Evolutionary conservation across 2,888 invertebrate species (phyloP).

Genomic region (Actias luna): DNA sequence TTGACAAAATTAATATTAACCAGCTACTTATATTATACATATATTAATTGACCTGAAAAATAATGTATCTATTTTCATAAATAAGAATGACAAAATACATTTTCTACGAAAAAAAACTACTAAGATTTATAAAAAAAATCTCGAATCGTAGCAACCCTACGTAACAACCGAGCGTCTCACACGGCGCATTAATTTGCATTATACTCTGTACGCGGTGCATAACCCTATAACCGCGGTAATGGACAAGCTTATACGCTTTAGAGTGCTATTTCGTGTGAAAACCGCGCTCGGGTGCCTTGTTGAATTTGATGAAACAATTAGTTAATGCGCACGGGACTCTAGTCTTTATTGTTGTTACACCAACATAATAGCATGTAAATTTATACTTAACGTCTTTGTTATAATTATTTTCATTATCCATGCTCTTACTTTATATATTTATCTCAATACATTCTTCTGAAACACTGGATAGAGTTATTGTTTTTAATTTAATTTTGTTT

Average conservation of each 20-base stretch:
- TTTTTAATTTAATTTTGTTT: too few species aligned
- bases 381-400: conserved; percentile 12
- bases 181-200: conserved; percentile 74
- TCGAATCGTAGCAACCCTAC: conserved; percentile 50
- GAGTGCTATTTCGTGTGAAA: conserved; percentile 61
- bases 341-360: conserved; percentile 34
- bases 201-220: conserved; percentile 62
- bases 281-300: conserved; percentile 43
- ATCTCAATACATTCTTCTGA: neutral
- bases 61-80: too few species aligned
- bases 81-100: too few species aligned
- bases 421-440: neutral
- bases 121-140: neutral
- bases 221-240: conserved; percentile 74
- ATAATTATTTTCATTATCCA: conserved; percentile 3
- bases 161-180: conserved; percentile 48
- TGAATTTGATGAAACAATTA: conserved; percentile 62
- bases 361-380: conserved; percentile 22
- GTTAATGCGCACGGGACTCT: conserved; percentile 44
- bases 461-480: neutral
- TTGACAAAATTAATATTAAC: too few species aligned
- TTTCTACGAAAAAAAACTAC: neutral
- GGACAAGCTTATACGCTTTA: conserved; percentile 66
- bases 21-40: too few species aligned
- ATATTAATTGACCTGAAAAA: too few species aligned